A percentile compares a stretch with the other conserved stretches of the same genome.
These are phyloP conservation scores for Anguilla rostrata DNA, from an alignment of 2,113 vertebrate genomes.

Conservation along the genomic window DNA sequence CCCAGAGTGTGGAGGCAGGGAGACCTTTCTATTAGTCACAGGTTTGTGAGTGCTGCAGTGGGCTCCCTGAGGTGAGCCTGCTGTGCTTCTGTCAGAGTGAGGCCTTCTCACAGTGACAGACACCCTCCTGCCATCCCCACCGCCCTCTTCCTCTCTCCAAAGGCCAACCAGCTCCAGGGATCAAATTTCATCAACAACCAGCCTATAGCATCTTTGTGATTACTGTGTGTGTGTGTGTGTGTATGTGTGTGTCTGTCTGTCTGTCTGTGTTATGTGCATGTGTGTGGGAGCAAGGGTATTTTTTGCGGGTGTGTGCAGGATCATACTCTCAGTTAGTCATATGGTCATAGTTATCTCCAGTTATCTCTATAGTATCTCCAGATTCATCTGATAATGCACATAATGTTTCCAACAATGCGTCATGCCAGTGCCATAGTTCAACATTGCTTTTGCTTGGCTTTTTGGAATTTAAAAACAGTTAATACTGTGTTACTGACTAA, in stretches of 20 bases:
- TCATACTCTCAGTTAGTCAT: background rate
- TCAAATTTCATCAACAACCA: constrained; percentile 17
- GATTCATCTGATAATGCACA: too few species aligned
- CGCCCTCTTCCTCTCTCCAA: background rate
- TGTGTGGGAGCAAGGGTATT: background rate
- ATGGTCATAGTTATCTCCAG: background rate
- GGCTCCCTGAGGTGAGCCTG: constrained; percentile 23
- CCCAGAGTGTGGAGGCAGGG: constrained; percentile 17
- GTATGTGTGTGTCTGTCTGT: background rate
- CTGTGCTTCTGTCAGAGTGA: constrained; percentile 29
- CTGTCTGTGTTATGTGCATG: background rate
- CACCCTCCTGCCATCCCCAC: constrained; percentile 18
- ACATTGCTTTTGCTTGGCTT: too few species aligned
- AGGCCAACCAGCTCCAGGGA: background rate
- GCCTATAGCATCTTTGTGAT: background rate
- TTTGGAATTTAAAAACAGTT: too few species aligned
- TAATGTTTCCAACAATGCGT: too few species aligned
- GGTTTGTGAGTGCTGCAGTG: constrained; percentile 5
- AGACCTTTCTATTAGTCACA: constrained; percentile 32
- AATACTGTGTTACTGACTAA: too few species aligned
- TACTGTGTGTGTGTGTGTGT: background rate
- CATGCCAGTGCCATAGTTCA: too few species aligned
- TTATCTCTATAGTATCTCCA: too few species aligned
- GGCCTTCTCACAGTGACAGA: constrained; percentile 4
- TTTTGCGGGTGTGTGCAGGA: background rate